A percentile compares a stretch with the other conserved stretches of the same genome.
Evolutionary conservation across 2,888 invertebrate genomes (phyloP).

Genomic region (Hoplodrina blanda): DNA sequence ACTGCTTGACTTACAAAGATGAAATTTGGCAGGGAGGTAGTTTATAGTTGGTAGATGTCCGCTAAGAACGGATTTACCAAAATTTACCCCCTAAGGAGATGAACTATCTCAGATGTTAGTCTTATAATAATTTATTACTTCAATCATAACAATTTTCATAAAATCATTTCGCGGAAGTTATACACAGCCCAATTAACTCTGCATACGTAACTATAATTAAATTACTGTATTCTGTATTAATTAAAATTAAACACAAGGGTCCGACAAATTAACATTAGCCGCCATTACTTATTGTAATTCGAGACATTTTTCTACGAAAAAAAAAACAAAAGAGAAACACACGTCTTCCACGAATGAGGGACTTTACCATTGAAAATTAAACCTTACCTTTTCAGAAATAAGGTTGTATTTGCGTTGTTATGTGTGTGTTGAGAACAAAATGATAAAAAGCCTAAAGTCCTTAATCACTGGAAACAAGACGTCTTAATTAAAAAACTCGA

Average conservation of each 20-base stretch:
- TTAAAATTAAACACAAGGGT: slow-evolving; percentile 20
- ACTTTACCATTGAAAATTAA: not conserved
- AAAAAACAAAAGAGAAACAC: slow-evolving; percentile 14
- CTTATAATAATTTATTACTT: too few relatives aligned
- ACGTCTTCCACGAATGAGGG: slow-evolving; percentile 32
- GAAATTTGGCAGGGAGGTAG: too few relatives aligned
- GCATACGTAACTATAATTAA: too few relatives aligned
- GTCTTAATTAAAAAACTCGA: slow-evolving; percentile 82
- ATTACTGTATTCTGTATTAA: not conserved
- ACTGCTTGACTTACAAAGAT: too few relatives aligned
- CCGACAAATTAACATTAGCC: slow-evolving; percentile 32
- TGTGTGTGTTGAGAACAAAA: slow-evolving; percentile 50
- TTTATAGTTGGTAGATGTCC: too few relatives aligned
- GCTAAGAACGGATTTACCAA: too few relatives aligned
- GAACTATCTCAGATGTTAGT: too few relatives aligned
- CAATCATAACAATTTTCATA: too few relatives aligned
- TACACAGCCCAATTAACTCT: too few relatives aligned
- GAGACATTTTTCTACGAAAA: slow-evolving; percentile 47
- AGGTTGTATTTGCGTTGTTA: not conserved
- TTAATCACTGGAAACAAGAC: slow-evolving; percentile 80
- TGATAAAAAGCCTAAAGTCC: slow-evolving; percentile 74
- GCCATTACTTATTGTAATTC: slow-evolving; percentile 46
- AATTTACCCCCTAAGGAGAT: too few relatives aligned
- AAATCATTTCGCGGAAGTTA: too few relatives aligned
- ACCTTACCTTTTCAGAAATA: fast-evolving